phyloP scores from a whole-genome alignment of 2,797 vertebrate species.

The Molossus molossus region DNA sequence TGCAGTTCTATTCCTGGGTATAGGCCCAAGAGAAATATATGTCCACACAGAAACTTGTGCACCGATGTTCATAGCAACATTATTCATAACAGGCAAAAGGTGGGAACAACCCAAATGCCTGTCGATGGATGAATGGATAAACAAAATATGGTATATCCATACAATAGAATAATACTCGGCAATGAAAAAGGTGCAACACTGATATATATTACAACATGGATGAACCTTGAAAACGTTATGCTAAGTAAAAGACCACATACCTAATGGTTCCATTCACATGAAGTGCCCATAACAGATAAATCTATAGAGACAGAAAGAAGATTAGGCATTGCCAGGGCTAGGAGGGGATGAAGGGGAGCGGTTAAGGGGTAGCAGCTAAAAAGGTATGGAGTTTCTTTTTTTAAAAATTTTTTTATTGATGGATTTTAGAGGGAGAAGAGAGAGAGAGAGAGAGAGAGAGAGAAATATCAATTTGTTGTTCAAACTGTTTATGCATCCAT shows the following conservation, averaged over 20 bases:
- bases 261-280: too few relatives aligned
- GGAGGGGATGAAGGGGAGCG: too few relatives aligned
- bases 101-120: not conserved
- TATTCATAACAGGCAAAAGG: not conserved
- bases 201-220: fast-evolving
- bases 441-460: too few relatives aligned
- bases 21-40: not conserved
- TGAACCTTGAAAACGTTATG: not conserved
- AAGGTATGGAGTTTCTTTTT: not conserved
- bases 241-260: not conserved
- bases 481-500: too few relatives aligned
- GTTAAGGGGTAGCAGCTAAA: not conserved
- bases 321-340: not conserved
- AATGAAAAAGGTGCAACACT: not conserved
- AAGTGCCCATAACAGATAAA: not conserved
- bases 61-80: fast-evolving
- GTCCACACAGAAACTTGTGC: not conserved
- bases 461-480: too few relatives aligned
- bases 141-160: not conserved
- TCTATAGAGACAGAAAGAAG: not conserved
- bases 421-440: too few relatives aligned
- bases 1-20: not conserved
- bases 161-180: not conserved
- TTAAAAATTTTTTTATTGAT: too few relatives aligned
- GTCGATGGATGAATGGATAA: not conserved